Percentiles rank a stretch among this genome's conserved stretches.
Evolutionary conservation across 2,113 vertebrate genomes (phyloP).

Genomic region (Oncorhynchus kisutch): DNA sequence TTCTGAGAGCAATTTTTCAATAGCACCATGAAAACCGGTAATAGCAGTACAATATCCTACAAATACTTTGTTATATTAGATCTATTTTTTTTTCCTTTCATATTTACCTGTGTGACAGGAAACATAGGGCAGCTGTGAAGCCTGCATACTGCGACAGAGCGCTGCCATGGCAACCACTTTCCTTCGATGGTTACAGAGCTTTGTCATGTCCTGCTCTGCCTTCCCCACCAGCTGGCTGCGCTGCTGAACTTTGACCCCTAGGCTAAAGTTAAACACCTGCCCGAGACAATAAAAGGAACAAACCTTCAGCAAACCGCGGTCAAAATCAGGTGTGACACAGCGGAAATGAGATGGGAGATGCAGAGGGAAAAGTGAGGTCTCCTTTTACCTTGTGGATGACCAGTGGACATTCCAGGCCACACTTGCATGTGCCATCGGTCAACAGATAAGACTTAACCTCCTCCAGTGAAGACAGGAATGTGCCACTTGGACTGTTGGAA

Average conservation of each 20-base stretch:
- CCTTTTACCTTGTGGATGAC: conserved; percentile 92
- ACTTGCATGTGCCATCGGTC: conserved; percentile 98
- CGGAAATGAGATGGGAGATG: too few relatives aligned
- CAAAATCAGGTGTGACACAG: neutral
- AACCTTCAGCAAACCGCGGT: neutral
- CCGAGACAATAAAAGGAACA: neutral
- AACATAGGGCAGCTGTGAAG: conserved; percentile 66
- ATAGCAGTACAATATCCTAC: too few relatives aligned
- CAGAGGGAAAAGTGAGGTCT: too few relatives aligned
- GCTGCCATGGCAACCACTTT: conserved; percentile 93
- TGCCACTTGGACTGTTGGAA: conserved; percentile 91
- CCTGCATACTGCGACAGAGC: conserved; percentile 88
- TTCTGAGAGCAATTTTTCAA: neutral
- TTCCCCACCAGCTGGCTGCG: conserved; percentile 78
- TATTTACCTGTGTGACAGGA: conserved; percentile 67
- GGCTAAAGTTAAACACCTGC: conserved; percentile 89
- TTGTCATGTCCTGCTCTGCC: conserved; percentile 93
- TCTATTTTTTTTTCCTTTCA: too few relatives aligned
- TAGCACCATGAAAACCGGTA: too few relatives aligned
- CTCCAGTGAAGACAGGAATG: conserved; percentile 95
- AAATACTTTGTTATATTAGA: too few relatives aligned
- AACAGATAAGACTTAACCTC: conserved; percentile 98
- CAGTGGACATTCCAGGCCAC: conserved; percentile 98
- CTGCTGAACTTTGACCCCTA: conserved; percentile 80
- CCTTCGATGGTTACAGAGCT: conserved; percentile 92